Evolutionary conservation across 2,888 invertebrate genomes (phyloP), one percentile per base, ranked within the genome.

Genomic region (Apocheima hispidaria): DNA sequence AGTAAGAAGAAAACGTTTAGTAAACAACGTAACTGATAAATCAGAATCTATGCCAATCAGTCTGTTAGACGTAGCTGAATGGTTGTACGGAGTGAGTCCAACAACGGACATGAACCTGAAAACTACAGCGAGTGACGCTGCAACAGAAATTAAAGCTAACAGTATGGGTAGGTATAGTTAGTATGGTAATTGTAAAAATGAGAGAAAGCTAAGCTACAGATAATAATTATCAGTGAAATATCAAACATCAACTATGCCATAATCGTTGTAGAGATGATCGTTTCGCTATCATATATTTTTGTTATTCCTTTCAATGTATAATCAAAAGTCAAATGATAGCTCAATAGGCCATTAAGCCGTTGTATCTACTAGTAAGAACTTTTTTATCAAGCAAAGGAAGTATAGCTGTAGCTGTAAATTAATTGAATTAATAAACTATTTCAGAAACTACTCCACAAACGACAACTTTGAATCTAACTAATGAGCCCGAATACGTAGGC

Each of bases 21-120:
- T 64, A 1, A 23, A 62, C 9, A 63, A 59, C 10, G 46, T 56
- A 2, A 38, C 28, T 30, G 48, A 35, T 4, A 54, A 48, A 9
- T 4, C 12, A 12, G 57, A 23, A n/a, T 5, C 35, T 0, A 66
- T 51, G 10, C 65, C 66, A 48, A 33, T 75, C 2, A 68, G 60
- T 0, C 62, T 73, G 14, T 69, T 70, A 16, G 70, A 82, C 18
- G 59, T 81, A 21, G 60, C 76, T 0, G 71, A 79, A 40, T 83
- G 83, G 82, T 55, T 81, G 41, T 80, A 79, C 43, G 79, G 69
- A 10, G 62, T 50, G 2, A 69, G 66, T 21, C 65, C 61, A 2
- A 46, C 12, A 9, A 6, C 4, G 14, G 4, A 35, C 35, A 26
- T 14, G 7, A 16, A n/a, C 33, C n/a, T 18, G 7, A 23, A 43